These are phyloP conservation scores for Cotesia glomerata DNA, from an alignment of 1,140 invertebrate genomes.

Conservation along the genomic window DNA sequence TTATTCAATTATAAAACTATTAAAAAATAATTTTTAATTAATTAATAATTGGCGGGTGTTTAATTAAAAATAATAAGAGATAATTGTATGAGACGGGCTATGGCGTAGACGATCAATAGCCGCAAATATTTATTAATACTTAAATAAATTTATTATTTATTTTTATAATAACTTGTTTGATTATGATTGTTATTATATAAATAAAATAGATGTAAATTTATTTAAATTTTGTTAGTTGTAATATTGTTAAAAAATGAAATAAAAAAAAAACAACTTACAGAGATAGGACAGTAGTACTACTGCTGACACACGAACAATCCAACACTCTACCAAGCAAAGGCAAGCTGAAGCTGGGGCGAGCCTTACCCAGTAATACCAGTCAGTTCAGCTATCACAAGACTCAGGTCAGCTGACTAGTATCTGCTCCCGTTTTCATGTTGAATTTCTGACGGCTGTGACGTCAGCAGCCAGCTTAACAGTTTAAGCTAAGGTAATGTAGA, in stretches of 20 bases:
- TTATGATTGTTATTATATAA: no score
- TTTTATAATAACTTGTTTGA: no score
- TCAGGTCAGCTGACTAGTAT: conserved; percentile 35
- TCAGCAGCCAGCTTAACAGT: no score
- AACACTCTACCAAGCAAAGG: no score
- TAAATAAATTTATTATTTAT: not conserved
- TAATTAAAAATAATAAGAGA: conserved; percentile 9
- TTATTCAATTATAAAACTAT: not conserved
- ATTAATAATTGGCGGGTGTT: not conserved
- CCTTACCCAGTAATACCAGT: conserved; percentile 34
- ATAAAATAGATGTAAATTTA: no score
- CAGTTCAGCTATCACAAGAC: conserved; percentile 52
- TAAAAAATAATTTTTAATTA: not conserved
- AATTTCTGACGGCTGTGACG: not conserved
- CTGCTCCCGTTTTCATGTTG: conserved; percentile 10
- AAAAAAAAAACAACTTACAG: not conserved
- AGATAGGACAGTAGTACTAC: no score
- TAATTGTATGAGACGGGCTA: conserved; percentile 4
- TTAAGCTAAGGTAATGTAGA: no score
- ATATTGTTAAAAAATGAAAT: not conserved
- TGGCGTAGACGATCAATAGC: conserved; percentile 24
- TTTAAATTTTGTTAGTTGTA: no score
- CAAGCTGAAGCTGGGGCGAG: conserved; percentile 9
- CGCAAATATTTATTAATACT: not conserved
- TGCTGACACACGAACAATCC: no score